Conservation (phyloP, 2,113 vertebrate species). For the Charadrius vociferus region DNA sequence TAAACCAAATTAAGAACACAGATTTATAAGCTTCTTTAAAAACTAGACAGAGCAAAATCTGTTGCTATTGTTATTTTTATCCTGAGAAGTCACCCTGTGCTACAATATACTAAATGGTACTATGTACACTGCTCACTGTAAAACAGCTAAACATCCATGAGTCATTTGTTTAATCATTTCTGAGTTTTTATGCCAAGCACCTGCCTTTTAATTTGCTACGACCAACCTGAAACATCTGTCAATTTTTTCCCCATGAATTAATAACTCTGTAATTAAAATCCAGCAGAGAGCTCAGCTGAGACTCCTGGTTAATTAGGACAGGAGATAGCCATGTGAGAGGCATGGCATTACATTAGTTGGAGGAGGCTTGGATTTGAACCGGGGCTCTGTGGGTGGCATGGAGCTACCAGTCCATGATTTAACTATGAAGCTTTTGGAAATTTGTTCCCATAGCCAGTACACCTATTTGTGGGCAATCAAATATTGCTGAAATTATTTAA, state of each 20-base stretch:
- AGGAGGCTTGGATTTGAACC: background rate
- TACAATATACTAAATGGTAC: background rate
- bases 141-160: background rate
- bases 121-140: background rate
- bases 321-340: constrained; percentile 13
- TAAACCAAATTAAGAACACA: background rate
- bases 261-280: constrained; percentile 77
- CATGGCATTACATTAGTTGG: background rate
- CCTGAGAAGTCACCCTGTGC: background rate
- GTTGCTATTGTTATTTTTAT: background rate
- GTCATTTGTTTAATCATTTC: constrained; percentile 24
- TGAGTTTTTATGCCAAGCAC: constrained; percentile 40
- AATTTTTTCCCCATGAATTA: constrained; percentile 57
- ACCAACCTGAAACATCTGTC: constrained; percentile 72
- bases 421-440: background rate
- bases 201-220: constrained; percentile 68
- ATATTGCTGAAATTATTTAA: background rate
- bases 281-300: constrained; percentile 65
- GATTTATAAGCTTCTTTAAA: background rate
- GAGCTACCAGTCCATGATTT: background rate
- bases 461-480: background rate
- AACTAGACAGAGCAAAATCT: background rate
- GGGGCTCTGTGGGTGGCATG: background rate
- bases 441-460: background rate
- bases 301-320: constrained; percentile 66